A percentile compares a stretch with the other conserved stretches of the same genome.
phyloP scores from a whole-genome alignment of 2,797 vertebrate species.

The Gallinago stenura region DNA sequence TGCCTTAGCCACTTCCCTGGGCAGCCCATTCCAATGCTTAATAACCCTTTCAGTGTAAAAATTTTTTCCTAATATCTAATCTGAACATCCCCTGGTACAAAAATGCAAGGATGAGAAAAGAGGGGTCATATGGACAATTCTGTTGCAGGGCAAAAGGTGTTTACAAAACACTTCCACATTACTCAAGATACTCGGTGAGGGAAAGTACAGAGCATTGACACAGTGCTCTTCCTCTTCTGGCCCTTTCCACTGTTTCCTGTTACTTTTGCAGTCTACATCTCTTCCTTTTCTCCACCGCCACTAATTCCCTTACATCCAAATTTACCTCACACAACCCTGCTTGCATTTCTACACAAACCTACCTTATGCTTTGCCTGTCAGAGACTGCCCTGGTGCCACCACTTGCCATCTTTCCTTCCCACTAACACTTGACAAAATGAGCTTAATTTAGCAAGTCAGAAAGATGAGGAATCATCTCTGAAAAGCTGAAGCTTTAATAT shows the following conservation, averaged over 20 bases:
- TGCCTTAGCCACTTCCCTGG: too few species aligned
- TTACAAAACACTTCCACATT: not conserved
- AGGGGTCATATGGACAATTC: accelerated
- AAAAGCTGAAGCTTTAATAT: not conserved
- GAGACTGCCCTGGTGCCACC: not conserved
- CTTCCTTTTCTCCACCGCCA: not conserved
- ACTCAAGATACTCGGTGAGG: not conserved
- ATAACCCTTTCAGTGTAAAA: too few species aligned
- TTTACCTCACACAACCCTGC: not conserved
- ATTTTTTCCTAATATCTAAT: too few species aligned
- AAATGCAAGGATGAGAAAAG: not conserved
- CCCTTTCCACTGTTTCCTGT: not conserved
- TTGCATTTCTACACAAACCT: not conserved
- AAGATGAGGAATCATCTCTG: not conserved
- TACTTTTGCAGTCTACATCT: not conserved
- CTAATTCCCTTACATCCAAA: not conserved
- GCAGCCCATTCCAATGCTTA: too few species aligned
- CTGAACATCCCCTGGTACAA: too few species aligned
- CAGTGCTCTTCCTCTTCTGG: not conserved
- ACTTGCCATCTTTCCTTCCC: not conserved
- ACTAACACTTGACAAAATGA: not conserved
- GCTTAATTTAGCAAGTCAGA: not conserved
- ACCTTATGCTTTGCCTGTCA: not conserved
- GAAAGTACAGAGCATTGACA: not conserved
- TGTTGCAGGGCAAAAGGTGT: not conserved